Evolutionary conservation across 2,113 vertebrate genomes (phyloP).

Genomic region (Ictidomys tridecemlineatus): DNA sequence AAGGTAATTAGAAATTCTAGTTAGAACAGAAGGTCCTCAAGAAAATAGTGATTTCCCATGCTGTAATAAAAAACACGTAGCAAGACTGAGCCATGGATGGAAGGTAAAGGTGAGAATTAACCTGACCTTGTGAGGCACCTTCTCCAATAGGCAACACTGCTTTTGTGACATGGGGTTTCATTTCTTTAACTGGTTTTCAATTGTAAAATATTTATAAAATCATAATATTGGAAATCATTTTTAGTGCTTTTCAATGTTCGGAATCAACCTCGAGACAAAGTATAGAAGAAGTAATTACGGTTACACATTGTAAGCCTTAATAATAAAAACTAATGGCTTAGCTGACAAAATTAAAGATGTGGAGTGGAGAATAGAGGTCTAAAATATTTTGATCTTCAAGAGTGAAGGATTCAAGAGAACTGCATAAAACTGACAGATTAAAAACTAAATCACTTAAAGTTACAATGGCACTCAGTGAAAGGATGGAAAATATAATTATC

Average conservation of each 20-base stretch:
- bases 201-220: constrained; percentile 37
- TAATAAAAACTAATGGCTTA: not conserved
- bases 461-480: not conserved
- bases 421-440: not conserved
- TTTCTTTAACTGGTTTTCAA: constrained; percentile 4
- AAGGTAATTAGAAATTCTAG: constrained; percentile 9
- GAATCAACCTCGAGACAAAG: constrained; percentile 44
- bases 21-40: not conserved
- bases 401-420: not conserved
- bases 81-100: not conserved
- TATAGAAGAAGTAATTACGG: constrained; percentile 26
- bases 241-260: constrained; percentile 38
- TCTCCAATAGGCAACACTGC: not conserved
- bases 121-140: not conserved
- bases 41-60: not conserved
- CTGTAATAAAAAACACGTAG: not conserved
- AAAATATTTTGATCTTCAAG: constrained; percentile 24
- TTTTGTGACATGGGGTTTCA: not conserved
- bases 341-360: constrained; percentile 10
- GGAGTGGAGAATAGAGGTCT: not conserved
- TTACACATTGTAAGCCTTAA: not conserved
- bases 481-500: constrained; percentile 6
- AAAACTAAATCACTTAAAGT: not conserved
- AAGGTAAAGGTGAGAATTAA: not conserved
- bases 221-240: constrained; percentile 20